Conservation (phyloP, 2,113 vertebrate species). For the Jaculus jaculus region DNA sequence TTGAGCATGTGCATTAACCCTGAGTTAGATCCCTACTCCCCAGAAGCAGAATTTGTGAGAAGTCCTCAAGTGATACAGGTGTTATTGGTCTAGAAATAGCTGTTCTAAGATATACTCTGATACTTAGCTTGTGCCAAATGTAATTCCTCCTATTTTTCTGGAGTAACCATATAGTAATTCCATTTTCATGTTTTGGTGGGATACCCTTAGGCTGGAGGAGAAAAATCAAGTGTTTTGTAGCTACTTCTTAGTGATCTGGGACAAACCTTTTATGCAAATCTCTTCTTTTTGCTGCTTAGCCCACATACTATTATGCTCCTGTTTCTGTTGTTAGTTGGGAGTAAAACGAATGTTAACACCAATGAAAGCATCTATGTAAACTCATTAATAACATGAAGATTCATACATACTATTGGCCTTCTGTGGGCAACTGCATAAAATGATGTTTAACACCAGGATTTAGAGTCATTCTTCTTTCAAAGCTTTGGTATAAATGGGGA, state of each 20-base stretch:
- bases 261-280: not conserved
- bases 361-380: not conserved
- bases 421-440: not conserved
- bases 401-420: not conserved
- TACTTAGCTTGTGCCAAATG: not conserved
- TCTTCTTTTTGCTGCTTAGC: not conserved
- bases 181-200: not conserved
- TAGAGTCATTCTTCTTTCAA: not conserved
- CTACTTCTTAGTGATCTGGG: not conserved
- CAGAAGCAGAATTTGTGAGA: not conserved
- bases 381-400: not conserved
- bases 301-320: not conserved
- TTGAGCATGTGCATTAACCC: not conserved
- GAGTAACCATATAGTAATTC: not conserved
- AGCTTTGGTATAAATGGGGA: conserved; percentile 56
- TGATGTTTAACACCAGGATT: not conserved
- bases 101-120: not conserved
- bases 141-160: not conserved
- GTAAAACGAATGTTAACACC: not conserved
- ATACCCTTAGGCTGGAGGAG: not conserved
- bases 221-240: conserved; percentile 4
- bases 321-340: not conserved
- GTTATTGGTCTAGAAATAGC: not conserved
- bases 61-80: not conserved
- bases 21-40: not conserved